These are phyloP conservation scores for Choristoneura fumiferana DNA, from an alignment of 1,140 invertebrate species.

Conservation along the genomic window DNA sequence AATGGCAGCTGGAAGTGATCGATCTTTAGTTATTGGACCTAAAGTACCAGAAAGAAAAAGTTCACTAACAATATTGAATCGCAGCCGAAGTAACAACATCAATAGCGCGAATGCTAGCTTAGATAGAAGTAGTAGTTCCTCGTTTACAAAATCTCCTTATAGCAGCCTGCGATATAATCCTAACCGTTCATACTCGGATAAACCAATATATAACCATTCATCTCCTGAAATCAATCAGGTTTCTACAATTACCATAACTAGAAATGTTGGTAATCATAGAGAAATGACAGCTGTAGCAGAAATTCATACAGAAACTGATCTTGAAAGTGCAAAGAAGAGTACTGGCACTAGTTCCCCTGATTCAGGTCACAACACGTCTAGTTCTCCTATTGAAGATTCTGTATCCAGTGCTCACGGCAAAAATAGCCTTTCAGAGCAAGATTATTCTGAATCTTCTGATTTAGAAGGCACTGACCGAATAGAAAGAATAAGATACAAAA, in stretches of 20 bases:
- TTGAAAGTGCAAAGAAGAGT: conserved; percentile 71
- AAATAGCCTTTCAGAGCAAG: conserved; percentile 85
- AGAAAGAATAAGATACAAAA: conserved; percentile 91
- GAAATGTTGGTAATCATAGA: conserved; percentile 66
- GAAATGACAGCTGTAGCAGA: conserved; percentile 77
- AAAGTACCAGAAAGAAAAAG: conserved; percentile 88
- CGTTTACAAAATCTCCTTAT: conserved; percentile 71
- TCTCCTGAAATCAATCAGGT: conserved; percentile 49
- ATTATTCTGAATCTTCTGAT: conserved; percentile 90
- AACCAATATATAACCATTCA: conserved; percentile 68
- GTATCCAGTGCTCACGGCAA: conserved; percentile 82
- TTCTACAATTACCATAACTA: conserved; percentile 59
- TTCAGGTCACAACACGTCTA: conserved; percentile 89
- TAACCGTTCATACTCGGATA: conserved; percentile 79
- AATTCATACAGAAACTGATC: conserved; percentile 81
- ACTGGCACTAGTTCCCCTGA: conserved; percentile 85
- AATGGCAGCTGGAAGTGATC: conserved; percentile 80
- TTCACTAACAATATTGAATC: conserved; percentile 79
- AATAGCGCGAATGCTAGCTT: conserved; percentile 78
- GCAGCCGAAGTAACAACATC: conserved; percentile 63
- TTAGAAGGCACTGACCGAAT: conserved; percentile 90
- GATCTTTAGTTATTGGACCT: conserved; percentile 81
- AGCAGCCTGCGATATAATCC: conserved; percentile 78
- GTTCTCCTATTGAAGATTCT: conserved; percentile 88
- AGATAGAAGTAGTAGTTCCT: conserved; percentile 74